Evolutionary conservation across 2,888 invertebrate species (phyloP).

Genomic region (Ornithoptera priamus): DNA sequence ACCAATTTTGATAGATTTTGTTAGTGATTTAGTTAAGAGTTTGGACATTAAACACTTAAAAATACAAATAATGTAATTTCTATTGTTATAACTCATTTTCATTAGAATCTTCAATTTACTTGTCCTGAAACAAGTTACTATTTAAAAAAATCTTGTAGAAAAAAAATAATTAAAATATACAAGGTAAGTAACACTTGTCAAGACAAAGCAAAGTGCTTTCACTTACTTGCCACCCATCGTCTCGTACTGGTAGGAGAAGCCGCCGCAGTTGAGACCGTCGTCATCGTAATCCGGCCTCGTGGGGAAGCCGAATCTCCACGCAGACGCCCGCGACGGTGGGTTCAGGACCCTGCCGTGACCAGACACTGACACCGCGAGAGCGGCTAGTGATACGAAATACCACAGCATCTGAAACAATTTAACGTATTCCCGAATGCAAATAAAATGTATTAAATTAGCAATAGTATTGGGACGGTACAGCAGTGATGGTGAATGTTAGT

Average conservation of each 20-base stretch:
- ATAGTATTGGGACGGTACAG: no score
- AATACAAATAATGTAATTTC: no score
- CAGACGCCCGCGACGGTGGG: constrained; percentile 88
- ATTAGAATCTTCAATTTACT: no score
- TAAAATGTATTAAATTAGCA: no score
- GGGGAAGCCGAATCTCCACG: constrained; percentile 90
- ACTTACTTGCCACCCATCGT: constrained; percentile 85
- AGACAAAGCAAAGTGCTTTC: not conserved
- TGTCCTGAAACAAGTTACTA: no score
- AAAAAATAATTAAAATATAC: no score
- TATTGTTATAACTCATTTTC: no score
- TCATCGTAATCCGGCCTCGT: constrained; percentile 91
- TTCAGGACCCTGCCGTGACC: constrained; percentile 87
- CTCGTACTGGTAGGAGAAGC: constrained; percentile 87
- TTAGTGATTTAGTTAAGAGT: no score
- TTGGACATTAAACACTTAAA: no score
- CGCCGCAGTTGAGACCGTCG: constrained; percentile 90
- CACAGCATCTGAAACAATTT: constrained; percentile 48
- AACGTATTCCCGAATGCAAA: not conserved
- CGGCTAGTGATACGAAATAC: constrained; percentile 39
- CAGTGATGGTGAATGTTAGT: no score
- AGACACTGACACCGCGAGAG: constrained; percentile 48
- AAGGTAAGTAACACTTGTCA: not conserved
- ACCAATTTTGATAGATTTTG: no score
- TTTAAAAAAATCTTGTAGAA: no score